Conservation (phyloP, 1,140 invertebrate species). For the Steinernema khuongi region DNA sequence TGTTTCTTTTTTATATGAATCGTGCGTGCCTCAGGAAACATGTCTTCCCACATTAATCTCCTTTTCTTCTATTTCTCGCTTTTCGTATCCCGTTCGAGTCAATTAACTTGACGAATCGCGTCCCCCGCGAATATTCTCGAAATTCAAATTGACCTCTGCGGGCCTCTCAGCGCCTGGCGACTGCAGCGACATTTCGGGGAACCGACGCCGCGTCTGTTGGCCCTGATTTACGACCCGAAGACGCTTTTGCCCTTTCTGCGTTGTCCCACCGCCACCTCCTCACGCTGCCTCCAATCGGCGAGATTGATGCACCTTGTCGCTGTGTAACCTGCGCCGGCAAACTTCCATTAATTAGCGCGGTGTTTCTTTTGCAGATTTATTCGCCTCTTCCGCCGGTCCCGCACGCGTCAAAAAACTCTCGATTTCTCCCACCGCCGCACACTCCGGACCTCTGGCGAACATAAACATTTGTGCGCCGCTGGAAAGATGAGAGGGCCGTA, state of each 20-base stretch:
- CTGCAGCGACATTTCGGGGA: conserved; percentile 4
- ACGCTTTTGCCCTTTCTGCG: neutral
- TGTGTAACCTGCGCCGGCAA: neutral
- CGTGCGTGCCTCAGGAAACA: too few species aligned
- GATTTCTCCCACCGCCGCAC: neutral
- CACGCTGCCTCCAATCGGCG: neutral
- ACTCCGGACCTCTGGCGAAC: neutral
- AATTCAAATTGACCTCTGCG: neutral
- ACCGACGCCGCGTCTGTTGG: neutral
- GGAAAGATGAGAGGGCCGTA: neutral
- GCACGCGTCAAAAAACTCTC: neutral
- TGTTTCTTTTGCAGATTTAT: conserved; percentile 15
- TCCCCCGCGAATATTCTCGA: neutral
- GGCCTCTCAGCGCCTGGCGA: neutral
- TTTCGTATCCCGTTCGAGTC: neutral
- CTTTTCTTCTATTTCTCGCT: neutral
- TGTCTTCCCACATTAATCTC: neutral
- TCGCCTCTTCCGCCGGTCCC: neutral
- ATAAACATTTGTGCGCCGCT: neutral
- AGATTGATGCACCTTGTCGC: neutral
- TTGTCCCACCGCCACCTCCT: neutral
- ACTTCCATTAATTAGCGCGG: neutral
- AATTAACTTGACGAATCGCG: conserved; percentile 12
- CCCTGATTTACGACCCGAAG: neutral
- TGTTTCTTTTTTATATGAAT: too few species aligned